Percentiles rank a stretch among this genome's conserved stretches.
These are phyloP conservation scores for Anoplolepis gracilipes DNA, from an alignment of 1,140 invertebrate genomes.

Conservation along the genomic window DNA sequence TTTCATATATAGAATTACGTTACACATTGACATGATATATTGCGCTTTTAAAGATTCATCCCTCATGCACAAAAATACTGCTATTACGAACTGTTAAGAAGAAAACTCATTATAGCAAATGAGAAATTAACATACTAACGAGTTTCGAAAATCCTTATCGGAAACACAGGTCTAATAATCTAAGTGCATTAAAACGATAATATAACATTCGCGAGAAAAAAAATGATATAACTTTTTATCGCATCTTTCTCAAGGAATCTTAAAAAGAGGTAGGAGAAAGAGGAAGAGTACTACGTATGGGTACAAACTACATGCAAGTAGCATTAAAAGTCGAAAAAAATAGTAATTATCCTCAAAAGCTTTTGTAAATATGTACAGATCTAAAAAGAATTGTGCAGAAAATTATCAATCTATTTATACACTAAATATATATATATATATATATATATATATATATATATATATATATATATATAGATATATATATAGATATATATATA, in stretches of 20 bases:
- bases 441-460: too few species aligned
- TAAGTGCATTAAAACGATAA: conserved; percentile 67
- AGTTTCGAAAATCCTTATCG: conserved; percentile 30
- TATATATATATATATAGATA: too few species aligned
- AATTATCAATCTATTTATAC: conserved; percentile 73
- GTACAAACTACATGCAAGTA: conserved; percentile 64
- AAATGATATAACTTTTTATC: conserved; percentile 68
- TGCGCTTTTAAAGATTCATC: conserved; percentile 62
- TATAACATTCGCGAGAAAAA: conserved; percentile 62
- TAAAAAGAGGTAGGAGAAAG: conserved; percentile 45
- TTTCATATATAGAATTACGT: conserved; percentile 31
- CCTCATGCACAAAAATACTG: conserved; percentile 29
- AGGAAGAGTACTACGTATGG: conserved; percentile 67
- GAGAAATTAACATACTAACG: conserved; percentile 26
- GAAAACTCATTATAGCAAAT: conserved; percentile 33
- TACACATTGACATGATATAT: conserved; percentile 28
- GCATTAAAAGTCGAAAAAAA: conserved; percentile 35
- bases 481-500: background rate
- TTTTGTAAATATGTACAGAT: conserved; percentile 81
- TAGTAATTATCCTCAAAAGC: conserved; percentile 62
- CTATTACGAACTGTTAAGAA: conserved; percentile 38
- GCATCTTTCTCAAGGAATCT: conserved; percentile 42
- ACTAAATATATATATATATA: conserved; percentile 18
- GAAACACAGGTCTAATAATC: conserved; percentile 56
- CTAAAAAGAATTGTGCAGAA: conserved; percentile 61